Base-by-base conservation (phyloP, 64 coral and sea anemone genomes). In the Dendrophyllia cribrosa region DNA sequence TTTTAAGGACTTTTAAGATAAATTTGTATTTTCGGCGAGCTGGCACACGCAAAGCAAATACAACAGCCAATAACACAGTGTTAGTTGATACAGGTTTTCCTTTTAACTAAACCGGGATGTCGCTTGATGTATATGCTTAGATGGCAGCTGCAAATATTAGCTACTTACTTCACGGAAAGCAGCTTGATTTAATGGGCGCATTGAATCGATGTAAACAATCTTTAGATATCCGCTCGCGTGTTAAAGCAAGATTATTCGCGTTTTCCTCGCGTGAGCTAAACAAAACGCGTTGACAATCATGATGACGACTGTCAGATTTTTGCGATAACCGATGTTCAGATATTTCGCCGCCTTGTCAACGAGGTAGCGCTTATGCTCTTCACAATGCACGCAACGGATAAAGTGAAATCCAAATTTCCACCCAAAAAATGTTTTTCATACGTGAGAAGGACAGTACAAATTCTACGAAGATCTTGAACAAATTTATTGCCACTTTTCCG, bases 61-160 rank as follows among this genome's bases (percentile, higher is more conserved):
- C 14, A 10, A 17, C 16, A 24, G 45, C 61, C 20, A 84, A 84
- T 84, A 84, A 66, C 10, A 84, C 61, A 51, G 63, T 22, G 80
- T 50, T 67, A 84, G 80, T 84, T 84, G 80, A 84, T 84, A 84
- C 80, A 84, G 61, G 80, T 66, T 69, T 12, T 84, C 26, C 43
- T 68, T 66, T 84, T 84, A 84, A 84, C 80, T 23, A 84, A 84
- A 84, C 80, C 80, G 67, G 80, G 62, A 84, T 84, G 80, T 68
- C 77, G 23, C 25, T 60, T 2, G 52, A 21, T 56, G 53, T 56
- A 26, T 79, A 16, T 16, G 59, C 17, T 67, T 0, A 84, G 43
- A 68, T 84, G 62, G 80, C 80, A 84, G 59, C 60, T 84, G 80
- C 19, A 84, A 84, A 84, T n/a, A 84, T 84, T 84, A 84, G 61